Percentiles rank a stretch among this genome's conserved stretches.
phyloP scores from a whole-genome alignment of 1,140 invertebrate species.

The Aporrectodea caliginosa region DNA sequence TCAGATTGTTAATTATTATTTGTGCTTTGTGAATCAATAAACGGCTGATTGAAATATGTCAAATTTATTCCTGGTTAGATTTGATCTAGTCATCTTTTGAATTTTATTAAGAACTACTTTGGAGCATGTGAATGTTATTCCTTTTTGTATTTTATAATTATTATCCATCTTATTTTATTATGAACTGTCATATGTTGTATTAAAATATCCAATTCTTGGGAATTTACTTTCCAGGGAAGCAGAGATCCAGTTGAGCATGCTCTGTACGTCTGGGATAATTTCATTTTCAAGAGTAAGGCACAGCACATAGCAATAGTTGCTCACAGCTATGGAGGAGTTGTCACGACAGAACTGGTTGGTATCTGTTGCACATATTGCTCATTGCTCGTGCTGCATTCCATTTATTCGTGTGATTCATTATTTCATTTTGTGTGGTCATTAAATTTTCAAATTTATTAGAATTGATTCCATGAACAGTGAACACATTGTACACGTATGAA shows the following conservation, averaged over 20 bases:
- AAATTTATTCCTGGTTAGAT: too few species aligned
- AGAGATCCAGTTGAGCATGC: constrained; percentile 62
- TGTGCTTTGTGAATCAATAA: too few species aligned
- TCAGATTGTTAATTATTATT: too few species aligned
- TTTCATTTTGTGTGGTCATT: background rate
- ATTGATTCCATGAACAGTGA: background rate
- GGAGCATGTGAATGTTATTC: too few species aligned
- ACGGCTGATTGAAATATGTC: too few species aligned
- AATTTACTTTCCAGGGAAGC: constrained; percentile 58
- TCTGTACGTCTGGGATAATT: constrained; percentile 66
- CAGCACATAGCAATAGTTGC: constrained; percentile 68
- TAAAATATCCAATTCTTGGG: too few species aligned
- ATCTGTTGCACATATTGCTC: background rate
- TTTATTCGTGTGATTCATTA: background rate
- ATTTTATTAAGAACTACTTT: too few species aligned
- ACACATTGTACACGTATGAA: too few species aligned
- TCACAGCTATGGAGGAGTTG: constrained; percentile 71
- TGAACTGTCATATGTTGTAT: too few species aligned
- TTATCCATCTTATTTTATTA: too few species aligned
- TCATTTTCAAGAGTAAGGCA: constrained; percentile 62
- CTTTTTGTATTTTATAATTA: too few species aligned
- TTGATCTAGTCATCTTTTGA: too few species aligned
- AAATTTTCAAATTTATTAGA: background rate
- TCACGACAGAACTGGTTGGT: constrained; percentile 63
- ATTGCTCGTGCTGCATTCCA: background rate